Conservation (phyloP, 2,113 vertebrate species). For the Casuarius casuarius region DNA sequence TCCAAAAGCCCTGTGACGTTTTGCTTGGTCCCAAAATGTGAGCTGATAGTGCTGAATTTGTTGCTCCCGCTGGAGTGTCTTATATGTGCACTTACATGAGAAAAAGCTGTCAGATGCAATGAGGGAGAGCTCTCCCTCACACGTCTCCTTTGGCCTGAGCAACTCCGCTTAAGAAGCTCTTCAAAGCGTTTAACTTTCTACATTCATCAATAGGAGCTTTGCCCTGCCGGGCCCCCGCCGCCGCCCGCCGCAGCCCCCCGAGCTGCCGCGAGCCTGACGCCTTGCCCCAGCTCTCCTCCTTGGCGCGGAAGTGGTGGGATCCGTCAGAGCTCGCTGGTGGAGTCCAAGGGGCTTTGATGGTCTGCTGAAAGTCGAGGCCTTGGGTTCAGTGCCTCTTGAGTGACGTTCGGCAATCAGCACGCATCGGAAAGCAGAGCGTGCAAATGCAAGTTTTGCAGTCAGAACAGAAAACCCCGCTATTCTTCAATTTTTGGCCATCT, state of each 20-base stretch:
- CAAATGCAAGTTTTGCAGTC: background rate
- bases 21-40: background rate
- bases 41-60: background rate
- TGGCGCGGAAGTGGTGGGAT: rapidly evolving
- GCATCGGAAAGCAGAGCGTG: background rate
- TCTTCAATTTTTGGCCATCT: background rate
- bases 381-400: rapidly evolving
- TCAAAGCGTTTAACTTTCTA: background rate
- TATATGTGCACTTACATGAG: rapidly evolving
- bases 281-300: background rate
- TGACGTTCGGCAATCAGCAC: background rate
- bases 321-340: background rate
- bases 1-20: background rate
- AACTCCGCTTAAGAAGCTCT: background rate
- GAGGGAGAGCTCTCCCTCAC: background rate
- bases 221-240: background rate
- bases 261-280: background rate
- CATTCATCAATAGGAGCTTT: background rate
- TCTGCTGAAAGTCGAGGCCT: background rate
- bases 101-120: background rate
- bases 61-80: background rate
- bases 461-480: background rate
- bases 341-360: background rate
- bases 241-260: background rate
- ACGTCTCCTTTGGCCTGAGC: background rate